Conservation (phyloP, 2,113 vertebrate species). For the Protobothrops flavoviridis region DNA sequence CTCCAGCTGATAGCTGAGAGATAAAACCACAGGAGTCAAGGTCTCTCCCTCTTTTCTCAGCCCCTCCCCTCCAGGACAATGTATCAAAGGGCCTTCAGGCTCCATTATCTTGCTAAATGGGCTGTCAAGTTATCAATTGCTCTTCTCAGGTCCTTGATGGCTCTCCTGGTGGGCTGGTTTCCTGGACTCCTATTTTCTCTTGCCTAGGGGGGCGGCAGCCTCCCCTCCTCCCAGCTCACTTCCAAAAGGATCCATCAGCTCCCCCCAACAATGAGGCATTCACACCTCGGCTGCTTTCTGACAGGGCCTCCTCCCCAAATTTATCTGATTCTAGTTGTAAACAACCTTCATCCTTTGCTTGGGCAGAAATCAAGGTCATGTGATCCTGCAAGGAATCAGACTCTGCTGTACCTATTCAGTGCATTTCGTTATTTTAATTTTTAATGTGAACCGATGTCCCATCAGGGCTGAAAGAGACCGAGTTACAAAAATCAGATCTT, state of each 20-base stretch:
- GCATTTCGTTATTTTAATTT: background rate
- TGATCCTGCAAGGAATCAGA: background rate
- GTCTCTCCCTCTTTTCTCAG: slow-evolving; percentile 9
- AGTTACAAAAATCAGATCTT: background rate
- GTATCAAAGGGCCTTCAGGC: slow-evolving; percentile 29
- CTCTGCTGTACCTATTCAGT: background rate
- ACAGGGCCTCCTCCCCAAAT: slow-evolving; percentile 8
- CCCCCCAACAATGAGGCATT: slow-evolving; percentile 22
- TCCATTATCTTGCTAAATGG: slow-evolving; percentile 22
- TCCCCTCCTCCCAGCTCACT: background rate
- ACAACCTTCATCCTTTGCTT: background rate
- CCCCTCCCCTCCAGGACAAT: slow-evolving; percentile 22
- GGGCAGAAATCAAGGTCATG: slow-evolving; percentile 16
- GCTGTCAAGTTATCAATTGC: slow-evolving; percentile 33
- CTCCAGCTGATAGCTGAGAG: background rate
- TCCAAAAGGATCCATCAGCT: slow-evolving; percentile 32
- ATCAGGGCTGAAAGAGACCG: background rate
- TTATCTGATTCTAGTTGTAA: background rate
- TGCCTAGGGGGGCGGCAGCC: background rate
- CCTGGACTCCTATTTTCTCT: slow-evolving; percentile 18
- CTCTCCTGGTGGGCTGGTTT: slow-evolving; percentile 26
- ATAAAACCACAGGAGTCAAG: slow-evolving; percentile 29
- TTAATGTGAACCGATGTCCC: background rate
- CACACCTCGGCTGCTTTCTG: slow-evolving; percentile 17
- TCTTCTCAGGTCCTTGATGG: slow-evolving; percentile 16